Evolutionary conservation across 2,113 vertebrate genomes (phyloP).

Genomic region (Equus quagga): DNA sequence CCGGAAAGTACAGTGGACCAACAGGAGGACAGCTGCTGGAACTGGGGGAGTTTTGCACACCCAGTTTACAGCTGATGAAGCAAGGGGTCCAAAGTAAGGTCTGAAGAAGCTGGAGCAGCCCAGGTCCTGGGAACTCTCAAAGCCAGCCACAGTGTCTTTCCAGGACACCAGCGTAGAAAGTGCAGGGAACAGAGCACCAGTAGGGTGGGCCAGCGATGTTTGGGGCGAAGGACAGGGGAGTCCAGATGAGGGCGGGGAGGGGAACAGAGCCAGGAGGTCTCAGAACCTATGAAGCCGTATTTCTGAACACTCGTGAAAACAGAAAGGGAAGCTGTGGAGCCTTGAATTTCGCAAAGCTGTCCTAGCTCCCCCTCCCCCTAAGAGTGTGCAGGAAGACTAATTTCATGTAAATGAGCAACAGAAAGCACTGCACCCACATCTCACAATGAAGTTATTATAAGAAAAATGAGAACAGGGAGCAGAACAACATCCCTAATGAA

Average conservation of each 20-base stretch:
- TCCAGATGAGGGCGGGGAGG: not conserved
- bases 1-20: not conserved
- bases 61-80: not conserved
- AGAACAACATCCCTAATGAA: not conserved
- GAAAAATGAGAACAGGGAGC: not conserved
- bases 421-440: not conserved
- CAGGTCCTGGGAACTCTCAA: not conserved
- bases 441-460: conserved; percentile 25
- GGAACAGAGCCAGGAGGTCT: not conserved
- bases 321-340: not conserved
- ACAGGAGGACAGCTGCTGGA: not conserved
- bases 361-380: not conserved
- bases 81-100: not conserved
- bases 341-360: conserved; percentile 1
- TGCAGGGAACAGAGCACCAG: not conserved
- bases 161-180: not conserved
- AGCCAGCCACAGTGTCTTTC: not conserved
- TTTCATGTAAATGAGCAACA: not conserved
- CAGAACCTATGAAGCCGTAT: not conserved
- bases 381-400: conserved; percentile 32
- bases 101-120: not conserved
- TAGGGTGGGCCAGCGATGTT: not conserved
- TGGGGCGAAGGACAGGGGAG: not conserved
- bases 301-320: not conserved
- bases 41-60: not conserved